Base-by-base conservation (phyloP, 2,888 invertebrate species). In the Polydesmus complanatus region DNA sequence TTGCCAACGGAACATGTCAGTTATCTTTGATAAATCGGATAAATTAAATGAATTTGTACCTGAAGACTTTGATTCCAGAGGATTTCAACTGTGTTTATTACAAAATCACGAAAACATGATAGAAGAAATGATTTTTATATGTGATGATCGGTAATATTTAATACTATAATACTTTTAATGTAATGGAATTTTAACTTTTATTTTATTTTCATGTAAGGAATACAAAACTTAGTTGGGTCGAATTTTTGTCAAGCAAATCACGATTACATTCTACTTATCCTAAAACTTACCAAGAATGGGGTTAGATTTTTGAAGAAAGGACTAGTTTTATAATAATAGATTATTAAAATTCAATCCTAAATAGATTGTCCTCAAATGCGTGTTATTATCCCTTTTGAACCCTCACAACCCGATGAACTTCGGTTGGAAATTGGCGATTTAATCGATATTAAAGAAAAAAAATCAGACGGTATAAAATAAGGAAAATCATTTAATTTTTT, bases 51-150 rank as follows among this genome's bases (percentile, higher is more conserved):
- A 56, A 21, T 47, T 47, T 22, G 23, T 14, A 2, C 37, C 37
- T 8, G 27, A 56, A 3, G 56, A 56, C 18, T 56, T 37, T 47
- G 37, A 56, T 3, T 37, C 23, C 18, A 37, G 14, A 37, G 37
- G 56, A 19, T 56, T 56, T 47, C 56, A 47, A 56, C 56, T 56
- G 37, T 56, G 47, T 56, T 37, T 56, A 21, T 47, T 56, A 47
- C 37, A 47, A 56, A 56, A 23, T 47, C 37, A 56, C 21, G 37
- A 56, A n/a, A 47, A 56, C 11, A 23, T n/a, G 14, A 27, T n/a
- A 23, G 2, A 23, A 22, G 56, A 56, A n/a, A n/a, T n/a, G n/a
- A n/a, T n/a, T n/a, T n/a, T n/a, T n/a, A n/a, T n/a, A n/a, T n/a
- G n/a, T 37, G 14, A 37, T 8, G 37, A 37, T 37, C 5, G 14